Percentiles rank a stretch among this genome's conserved stretches.
phyloP scores from a whole-genome alignment of 2,797 vertebrate species.

The Halcyon chelicuti region DNA sequence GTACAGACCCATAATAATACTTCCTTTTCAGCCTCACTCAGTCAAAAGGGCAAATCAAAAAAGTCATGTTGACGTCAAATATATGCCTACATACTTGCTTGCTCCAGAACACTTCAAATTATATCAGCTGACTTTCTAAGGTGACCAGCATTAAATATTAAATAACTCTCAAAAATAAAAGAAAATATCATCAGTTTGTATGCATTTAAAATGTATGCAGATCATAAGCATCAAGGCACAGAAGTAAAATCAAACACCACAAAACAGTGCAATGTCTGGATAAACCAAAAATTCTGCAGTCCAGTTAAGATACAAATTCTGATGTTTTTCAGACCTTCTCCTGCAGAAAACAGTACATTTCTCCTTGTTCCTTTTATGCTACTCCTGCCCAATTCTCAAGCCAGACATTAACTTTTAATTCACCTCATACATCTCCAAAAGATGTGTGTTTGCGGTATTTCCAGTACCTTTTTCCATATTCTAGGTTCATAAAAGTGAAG shows the following conservation, averaged over 20 bases:
- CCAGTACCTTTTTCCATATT: neutral
- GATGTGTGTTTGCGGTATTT: neutral
- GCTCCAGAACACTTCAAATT: neutral
- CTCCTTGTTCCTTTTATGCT: neutral
- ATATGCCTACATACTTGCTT: neutral
- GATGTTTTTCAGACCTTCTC: neutral
- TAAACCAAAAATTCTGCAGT: neutral
- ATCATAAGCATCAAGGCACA: neutral
- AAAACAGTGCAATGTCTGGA: neutral
- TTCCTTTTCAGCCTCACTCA: neutral
- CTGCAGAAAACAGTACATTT: neutral
- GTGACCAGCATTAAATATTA: neutral
- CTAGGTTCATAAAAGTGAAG: neutral
- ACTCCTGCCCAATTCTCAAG: neutral
- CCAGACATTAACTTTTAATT: conserved; percentile 42
- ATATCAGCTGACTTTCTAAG: neutral
- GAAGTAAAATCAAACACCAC: neutral
- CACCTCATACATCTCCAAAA: neutral
- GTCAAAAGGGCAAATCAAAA: neutral
- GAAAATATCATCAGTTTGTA: neutral
- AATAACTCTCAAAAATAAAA: neutral
- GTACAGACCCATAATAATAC: neutral
- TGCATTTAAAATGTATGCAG: neutral
- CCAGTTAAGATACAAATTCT: neutral
- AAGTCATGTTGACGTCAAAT: neutral